A percentile compares a stretch with the other conserved stretches of the same genome.
Evolutionary conservation across 1,140 invertebrate species (phyloP).

Genomic region (Diorhabda sublineata): DNA sequence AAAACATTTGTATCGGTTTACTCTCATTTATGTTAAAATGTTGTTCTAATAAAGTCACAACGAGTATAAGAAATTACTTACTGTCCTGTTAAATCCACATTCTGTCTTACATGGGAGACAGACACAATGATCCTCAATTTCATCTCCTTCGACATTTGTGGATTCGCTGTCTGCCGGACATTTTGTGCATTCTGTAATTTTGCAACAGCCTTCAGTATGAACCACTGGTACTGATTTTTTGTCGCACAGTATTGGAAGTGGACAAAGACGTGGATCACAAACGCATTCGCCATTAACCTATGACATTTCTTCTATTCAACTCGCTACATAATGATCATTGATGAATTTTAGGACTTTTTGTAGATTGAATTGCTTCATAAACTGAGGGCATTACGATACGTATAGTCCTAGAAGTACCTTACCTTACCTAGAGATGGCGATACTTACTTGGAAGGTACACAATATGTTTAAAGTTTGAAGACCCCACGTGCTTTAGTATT

Average conservation of each 20-base stretch:
- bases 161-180: constrained; percentile 42
- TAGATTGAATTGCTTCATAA: no score
- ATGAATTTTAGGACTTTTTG: no score
- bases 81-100: constrained; percentile 34
- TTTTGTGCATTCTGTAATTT: constrained; percentile 28
- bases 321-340: no score
- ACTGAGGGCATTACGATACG: no score
- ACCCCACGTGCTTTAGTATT: no score
- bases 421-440: no score
- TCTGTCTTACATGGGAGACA: constrained; percentile 37
- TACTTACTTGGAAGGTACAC: no score
- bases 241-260: constrained; percentile 35
- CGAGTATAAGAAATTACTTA: constrained; percentile 6
- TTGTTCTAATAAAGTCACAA: no score
- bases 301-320: neutral
- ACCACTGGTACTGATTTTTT: constrained; percentile 30
- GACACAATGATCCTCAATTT: constrained; percentile 41
- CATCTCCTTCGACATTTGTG: constrained; percentile 28
- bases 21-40: no score
- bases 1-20: neutral
- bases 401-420: no score
- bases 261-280: constrained; percentile 38
- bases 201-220: constrained; percentile 35
- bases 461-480: no score
- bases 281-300: constrained; percentile 32